Evolutionary conservation across 1,140 invertebrate species (phyloP).

Genomic region (Agrilus planipennis): DNA sequence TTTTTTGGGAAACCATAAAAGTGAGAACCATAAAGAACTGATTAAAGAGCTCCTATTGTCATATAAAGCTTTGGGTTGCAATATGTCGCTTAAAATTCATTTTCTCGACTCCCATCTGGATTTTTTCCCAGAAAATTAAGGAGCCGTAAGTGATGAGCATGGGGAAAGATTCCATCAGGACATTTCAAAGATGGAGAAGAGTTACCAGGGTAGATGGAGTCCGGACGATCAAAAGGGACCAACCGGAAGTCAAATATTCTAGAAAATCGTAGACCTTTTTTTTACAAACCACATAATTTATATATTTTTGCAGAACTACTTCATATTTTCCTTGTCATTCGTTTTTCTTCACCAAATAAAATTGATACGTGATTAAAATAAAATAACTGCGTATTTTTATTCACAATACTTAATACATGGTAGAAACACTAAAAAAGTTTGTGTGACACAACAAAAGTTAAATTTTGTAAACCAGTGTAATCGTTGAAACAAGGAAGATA

Average conservation of each 20-base stretch:
- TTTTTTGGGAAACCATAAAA: constrained; percentile 4
- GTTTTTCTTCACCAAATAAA: too few relatives aligned
- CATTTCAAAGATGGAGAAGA: constrained; percentile 21
- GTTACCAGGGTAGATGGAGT: constrained; percentile 22
- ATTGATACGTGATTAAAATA: too few relatives aligned
- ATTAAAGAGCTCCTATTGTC: background rate
- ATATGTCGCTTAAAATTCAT: constrained; percentile 22
- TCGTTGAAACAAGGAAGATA: too few relatives aligned
- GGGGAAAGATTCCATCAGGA: constrained; percentile 27
- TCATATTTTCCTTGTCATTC: too few relatives aligned
- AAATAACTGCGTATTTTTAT: too few relatives aligned
- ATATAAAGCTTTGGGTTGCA: constrained; percentile 8
- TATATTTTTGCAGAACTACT: too few relatives aligned
- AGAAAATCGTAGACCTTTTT: too few relatives aligned
- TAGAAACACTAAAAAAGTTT: too few relatives aligned
- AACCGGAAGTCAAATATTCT: constrained; percentile 1
- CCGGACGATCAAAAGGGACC: constrained; percentile 20
- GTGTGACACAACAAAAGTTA: too few relatives aligned
- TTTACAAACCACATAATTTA: too few relatives aligned
- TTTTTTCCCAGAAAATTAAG: constrained; percentile 22
- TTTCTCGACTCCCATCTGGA: constrained; percentile 25
- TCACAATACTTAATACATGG: too few relatives aligned
- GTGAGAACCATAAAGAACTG: background rate
- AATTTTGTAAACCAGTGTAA: too few relatives aligned
- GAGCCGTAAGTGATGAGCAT: constrained; percentile 22